Evolutionary conservation across 2,113 vertebrate genomes (phyloP).

Genomic region (Poicephalus meyeri): DNA sequence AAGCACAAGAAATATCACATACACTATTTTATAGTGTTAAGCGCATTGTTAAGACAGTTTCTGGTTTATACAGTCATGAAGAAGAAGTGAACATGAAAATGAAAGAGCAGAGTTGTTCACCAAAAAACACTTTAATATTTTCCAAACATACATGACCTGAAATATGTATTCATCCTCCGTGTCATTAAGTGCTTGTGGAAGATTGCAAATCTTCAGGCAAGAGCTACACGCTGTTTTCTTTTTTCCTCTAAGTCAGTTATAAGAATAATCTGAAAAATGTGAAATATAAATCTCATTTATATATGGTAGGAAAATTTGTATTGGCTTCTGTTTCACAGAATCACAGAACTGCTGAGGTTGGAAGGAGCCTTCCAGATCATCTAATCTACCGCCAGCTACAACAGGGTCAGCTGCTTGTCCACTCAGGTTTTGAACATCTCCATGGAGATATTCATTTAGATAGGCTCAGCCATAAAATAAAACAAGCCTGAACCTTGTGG

Average conservation of each 20-base stretch:
- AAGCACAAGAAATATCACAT: neutral
- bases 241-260: slow-evolving; percentile 7
- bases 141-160: neutral
- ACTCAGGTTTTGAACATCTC: neutral
- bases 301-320: neutral
- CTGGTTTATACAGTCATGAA: neutral
- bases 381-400: neutral
- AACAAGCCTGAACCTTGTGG: neutral
- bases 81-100: neutral
- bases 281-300: neutral
- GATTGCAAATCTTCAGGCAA: slow-evolving; percentile 4
- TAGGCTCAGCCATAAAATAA: neutral
- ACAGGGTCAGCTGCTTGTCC: neutral
- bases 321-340: neutral
- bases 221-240: slow-evolving; percentile 8
- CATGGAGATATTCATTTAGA: neutral
- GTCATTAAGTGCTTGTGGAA: slow-evolving; percentile 4
- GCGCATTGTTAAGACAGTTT: neutral
- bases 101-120: neutral
- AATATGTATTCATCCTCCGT: neutral
- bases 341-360: neutral
- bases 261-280: neutral
- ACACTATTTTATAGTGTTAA: neutral
- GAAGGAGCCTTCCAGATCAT: neutral
- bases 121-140: neutral